Evolutionary conservation across 2,888 invertebrate genomes (phyloP).

Genomic region (Odontothrips loti): DNA sequence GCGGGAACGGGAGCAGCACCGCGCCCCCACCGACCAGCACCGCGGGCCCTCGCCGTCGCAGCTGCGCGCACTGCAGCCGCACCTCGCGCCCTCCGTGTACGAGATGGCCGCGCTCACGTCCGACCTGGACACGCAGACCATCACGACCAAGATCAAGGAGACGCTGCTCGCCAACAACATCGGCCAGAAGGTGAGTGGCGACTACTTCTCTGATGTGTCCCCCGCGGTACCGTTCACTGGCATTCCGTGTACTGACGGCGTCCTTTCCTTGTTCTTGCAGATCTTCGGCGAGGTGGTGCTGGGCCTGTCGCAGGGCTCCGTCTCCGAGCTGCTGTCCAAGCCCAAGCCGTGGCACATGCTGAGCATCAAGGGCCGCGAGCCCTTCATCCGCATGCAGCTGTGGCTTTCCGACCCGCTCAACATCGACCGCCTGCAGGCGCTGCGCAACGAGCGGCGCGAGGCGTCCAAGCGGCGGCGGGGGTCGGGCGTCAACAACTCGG

Average conservation of each 20-base stretch:
- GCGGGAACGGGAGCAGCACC: constrained; percentile 30
- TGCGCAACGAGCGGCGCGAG: constrained; percentile 86
- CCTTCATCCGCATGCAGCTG: constrained; percentile 92
- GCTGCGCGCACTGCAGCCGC: constrained; percentile 71
- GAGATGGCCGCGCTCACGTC: constrained; percentile 96
- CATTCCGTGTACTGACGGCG: background rate
- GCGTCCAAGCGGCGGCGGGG: constrained; percentile 85
- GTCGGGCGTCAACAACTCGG: constrained; percentile 29
- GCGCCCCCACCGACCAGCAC: constrained; percentile 48
- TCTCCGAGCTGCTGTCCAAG: constrained; percentile 93
- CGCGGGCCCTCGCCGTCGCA: constrained; percentile 55
- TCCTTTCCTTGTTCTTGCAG: constrained; percentile 45
- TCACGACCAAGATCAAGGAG: constrained; percentile 96
- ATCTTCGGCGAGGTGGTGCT: constrained; percentile 97
- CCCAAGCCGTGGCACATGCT: constrained; percentile 99
- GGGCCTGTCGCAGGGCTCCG: constrained; percentile 93
- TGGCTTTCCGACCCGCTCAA: constrained; percentile 96
- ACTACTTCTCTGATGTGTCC: no score
- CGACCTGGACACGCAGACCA: constrained; percentile 92
- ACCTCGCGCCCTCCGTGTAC: constrained; percentile 91
- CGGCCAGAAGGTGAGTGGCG: constrained; percentile 74
- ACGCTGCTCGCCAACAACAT: constrained; percentile 94
- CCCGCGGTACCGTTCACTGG: background rate
- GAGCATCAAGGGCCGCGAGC: constrained; percentile 95
- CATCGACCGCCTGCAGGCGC: constrained; percentile 83